Evolutionary conservation across 2,797 vertebrate species (phyloP).

Genomic region (Syngnathus rostellatus): DNA sequence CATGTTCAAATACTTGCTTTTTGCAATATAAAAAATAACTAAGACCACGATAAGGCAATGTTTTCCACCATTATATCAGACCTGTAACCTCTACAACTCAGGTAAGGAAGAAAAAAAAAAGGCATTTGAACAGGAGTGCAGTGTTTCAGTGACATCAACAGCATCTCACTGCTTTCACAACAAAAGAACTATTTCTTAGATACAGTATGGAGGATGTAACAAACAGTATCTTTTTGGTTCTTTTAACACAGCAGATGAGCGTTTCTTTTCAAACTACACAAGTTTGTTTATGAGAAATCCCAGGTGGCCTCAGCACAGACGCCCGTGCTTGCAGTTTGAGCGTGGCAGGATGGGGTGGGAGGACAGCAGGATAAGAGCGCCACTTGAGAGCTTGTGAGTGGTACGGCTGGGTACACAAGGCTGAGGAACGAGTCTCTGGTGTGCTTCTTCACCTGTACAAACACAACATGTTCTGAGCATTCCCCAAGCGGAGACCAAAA

Average conservation of each 20-base stretch:
- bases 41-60: background rate
- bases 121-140: background rate
- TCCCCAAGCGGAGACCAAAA: too few species aligned
- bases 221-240: background rate
- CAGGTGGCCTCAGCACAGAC: slow-evolving; percentile 53
- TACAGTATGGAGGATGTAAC: background rate
- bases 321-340: slow-evolving; percentile 15
- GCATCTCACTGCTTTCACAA: background rate
- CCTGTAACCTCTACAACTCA: background rate
- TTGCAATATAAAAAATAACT: background rate
- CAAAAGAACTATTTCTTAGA: background rate
- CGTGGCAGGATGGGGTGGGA: slow-evolving; percentile 44
- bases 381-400: slow-evolving; percentile 65
- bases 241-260: background rate
- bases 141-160: background rate
- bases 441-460: slow-evolving; percentile 79
- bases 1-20: background rate
- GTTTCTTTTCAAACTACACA: slow-evolving; percentile 6
- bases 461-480: slow-evolving; percentile 1
- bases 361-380: slow-evolving; percentile 59
- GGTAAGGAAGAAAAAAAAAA: background rate
- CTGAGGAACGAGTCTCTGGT: slow-evolving; percentile 80
- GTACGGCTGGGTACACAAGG: slow-evolving; percentile 80
- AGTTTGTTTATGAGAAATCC: slow-evolving; percentile 68
- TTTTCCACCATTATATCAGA: background rate